Evolutionary conservation across 1,140 invertebrate genomes (phyloP).

Genomic region (Cherax quadricarinatus): DNA sequence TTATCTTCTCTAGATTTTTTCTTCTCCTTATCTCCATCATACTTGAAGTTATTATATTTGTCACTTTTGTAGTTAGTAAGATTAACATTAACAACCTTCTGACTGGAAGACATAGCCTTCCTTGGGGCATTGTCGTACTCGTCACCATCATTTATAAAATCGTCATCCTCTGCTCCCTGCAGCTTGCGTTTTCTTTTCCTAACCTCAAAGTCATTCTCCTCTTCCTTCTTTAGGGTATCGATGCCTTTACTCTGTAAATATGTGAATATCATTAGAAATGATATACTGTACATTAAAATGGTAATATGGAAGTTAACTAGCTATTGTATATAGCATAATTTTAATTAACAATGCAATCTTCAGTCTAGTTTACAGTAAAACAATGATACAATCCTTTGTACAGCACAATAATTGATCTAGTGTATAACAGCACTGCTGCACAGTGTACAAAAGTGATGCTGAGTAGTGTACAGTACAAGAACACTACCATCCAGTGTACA

Average conservation of each 20-base stretch:
- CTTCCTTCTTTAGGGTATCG: conserved; percentile 84
- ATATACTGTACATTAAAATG: too few relatives aligned
- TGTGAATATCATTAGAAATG: background rate
- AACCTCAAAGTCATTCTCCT: conserved; percentile 84
- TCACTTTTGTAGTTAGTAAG: conserved; percentile 73
- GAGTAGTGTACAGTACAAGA: too few relatives aligned
- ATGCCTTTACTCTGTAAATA: conserved; percentile 81
- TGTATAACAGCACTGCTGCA: too few relatives aligned
- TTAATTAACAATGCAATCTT: too few relatives aligned
- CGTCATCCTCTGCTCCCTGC: conserved; percentile 72
- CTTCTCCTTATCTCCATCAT: conserved; percentile 78
- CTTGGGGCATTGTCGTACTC: conserved; percentile 46
- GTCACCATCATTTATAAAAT: conserved; percentile 74
- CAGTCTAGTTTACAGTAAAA: too few relatives aligned
- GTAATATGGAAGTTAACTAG: too few relatives aligned
- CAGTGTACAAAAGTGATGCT: too few relatives aligned
- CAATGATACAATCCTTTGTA: too few relatives aligned
- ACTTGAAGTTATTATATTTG: conserved; percentile 76
- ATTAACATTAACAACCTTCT: conserved; percentile 60
- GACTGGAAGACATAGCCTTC: background rate
- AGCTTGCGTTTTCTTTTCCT: conserved; percentile 83
- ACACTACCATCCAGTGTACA: too few relatives aligned
- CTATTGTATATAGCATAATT: too few relatives aligned
- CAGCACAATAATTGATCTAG: too few relatives aligned
- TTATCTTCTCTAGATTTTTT: conserved; percentile 9